Conservation (phyloP, 2,888 invertebrate genomes). For the Conistra vaccinii region DNA sequence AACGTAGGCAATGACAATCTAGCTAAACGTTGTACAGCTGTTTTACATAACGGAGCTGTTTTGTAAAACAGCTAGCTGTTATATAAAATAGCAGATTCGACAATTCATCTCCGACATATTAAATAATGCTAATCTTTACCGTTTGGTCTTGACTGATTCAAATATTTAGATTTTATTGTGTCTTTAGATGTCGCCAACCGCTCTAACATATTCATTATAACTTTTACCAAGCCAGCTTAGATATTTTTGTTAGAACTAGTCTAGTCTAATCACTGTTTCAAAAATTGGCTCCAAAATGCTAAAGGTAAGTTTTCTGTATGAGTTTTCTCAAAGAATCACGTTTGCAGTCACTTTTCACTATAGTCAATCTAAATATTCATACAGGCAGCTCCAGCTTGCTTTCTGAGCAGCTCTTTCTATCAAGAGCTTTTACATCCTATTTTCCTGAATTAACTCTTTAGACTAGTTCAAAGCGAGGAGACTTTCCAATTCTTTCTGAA, state of each 20-base stretch:
- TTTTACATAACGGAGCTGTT: no score
- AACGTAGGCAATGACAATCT: no score
- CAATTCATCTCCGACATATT: no score
- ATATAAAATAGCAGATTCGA: no score
- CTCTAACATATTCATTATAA: not conserved
- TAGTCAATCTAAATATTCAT: slow-evolving; percentile 24
- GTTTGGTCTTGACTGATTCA: not conserved
- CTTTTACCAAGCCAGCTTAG: not conserved
- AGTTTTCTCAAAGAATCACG: not conserved
- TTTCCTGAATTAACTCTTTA: slow-evolving; percentile 18
- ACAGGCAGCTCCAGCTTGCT: not conserved
- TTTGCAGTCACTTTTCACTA: not conserved
- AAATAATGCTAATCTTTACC: no score
- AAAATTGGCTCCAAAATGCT: not conserved
- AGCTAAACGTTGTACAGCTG: no score
- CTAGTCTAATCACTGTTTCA: not conserved
- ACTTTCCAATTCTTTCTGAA: slow-evolving; percentile 2
- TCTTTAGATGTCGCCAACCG: not conserved
- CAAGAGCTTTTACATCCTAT: slow-evolving; percentile 1
- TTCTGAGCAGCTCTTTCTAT: not conserved
- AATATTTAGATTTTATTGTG: no score
- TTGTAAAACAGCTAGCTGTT: no score
- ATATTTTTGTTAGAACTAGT: no score
- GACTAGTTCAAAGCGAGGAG: slow-evolving; percentile 11
- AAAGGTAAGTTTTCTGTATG: not conserved